Percentiles rank a stretch among this genome's conserved stretches.
Conservation (phyloP, 2,888 invertebrate species). For the Phyllotreta striolata region DNA sequence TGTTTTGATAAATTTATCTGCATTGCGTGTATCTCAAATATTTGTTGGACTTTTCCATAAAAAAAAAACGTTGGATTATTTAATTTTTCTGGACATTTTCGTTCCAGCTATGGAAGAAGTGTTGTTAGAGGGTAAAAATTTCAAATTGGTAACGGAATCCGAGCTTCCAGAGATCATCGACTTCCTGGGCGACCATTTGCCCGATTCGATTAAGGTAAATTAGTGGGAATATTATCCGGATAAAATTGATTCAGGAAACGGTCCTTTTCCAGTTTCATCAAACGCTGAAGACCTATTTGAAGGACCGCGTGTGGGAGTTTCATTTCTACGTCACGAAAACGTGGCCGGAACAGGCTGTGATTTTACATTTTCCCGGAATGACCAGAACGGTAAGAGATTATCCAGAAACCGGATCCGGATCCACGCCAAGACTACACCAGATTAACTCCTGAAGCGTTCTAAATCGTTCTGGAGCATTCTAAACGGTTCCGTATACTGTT, state of each 20-base stretch:
- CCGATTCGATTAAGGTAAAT: slow-evolving; percentile 86
- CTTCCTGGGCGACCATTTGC: slow-evolving; percentile 81
- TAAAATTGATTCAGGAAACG: not conserved
- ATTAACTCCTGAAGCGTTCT: too few relatives aligned
- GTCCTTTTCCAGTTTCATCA: slow-evolving; percentile 80
- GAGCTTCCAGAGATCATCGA: slow-evolving; percentile 85
- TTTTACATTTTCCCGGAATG: slow-evolving; percentile 88
- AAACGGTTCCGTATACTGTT: too few relatives aligned
- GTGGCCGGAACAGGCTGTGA: slow-evolving; percentile 86
- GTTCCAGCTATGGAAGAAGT: slow-evolving; percentile 85
- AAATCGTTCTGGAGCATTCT: too few relatives aligned
- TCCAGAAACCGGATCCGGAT: not conserved
- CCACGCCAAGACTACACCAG: too few relatives aligned
- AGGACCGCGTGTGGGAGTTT: slow-evolving; percentile 89
- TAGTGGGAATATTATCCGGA: too few relatives aligned
- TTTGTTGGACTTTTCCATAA: too few relatives aligned
- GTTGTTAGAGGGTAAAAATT: slow-evolving; percentile 85
- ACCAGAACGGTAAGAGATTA: slow-evolving; percentile 77
- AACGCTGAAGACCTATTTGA: slow-evolving; percentile 87
- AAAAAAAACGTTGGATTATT: too few relatives aligned
- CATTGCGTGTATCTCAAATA: not conserved
- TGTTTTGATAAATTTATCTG: too few relatives aligned
- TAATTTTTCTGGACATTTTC: too few relatives aligned
- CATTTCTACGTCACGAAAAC: slow-evolving; percentile 88
- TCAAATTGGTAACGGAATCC: slow-evolving; percentile 85